Evolutionary conservation across 1,140 invertebrate species (phyloP), one percentile per base, ranked within the genome.

Genomic region (Hyposmocoma kahamanoa): DNA sequence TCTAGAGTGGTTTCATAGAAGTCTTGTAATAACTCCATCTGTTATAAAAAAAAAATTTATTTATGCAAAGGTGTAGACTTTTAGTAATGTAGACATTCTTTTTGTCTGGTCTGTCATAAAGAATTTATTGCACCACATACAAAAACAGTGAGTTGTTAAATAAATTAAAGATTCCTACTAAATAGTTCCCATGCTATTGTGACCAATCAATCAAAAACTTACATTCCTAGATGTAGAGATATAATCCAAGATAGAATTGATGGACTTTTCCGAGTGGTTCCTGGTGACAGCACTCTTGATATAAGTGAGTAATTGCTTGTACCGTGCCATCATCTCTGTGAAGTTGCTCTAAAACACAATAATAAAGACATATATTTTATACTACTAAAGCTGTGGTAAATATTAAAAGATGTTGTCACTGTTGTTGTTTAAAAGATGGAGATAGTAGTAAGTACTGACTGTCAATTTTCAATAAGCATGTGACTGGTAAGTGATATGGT

Each of bases 1-100:
- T 99, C 97, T 72, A 99, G 87, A 1, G 98, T 99, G 19, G 98
- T 99, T 88, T 99, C 97, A 88, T 99, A 99, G 84, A 99, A 99
- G 80, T 99, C 95, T 90, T 99, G 98, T 19, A 99, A 84, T n/a
- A 99, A 85, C 78, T 98, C 96, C 97, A 99, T 99, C 95, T 99
- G 67, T 67, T 82, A 47, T 39, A 59, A 41, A 53, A 4, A 36
- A 50, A 45, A 13, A 34, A n/a, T n/a, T n/a, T n/a, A n/a, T n/a
- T n/a, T 21, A 22, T 43, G 28, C 9, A 42, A n/a, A n/a, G n/a
- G n/a, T n/a, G n/a, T n/a, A n/a, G n/a, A n/a, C n/a, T n/a, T n/a
- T n/a, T n/a, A n/a, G n/a, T n/a, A n/a, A n/a, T n/a, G n/a, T n/a
- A n/a, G n/a, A n/a, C n/a, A n/a, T n/a, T n/a, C n/a, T n/a, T n/a